Base-by-base conservation (phyloP, 2,797 vertebrate species). In the Carcharodon carcharias region DNA sequence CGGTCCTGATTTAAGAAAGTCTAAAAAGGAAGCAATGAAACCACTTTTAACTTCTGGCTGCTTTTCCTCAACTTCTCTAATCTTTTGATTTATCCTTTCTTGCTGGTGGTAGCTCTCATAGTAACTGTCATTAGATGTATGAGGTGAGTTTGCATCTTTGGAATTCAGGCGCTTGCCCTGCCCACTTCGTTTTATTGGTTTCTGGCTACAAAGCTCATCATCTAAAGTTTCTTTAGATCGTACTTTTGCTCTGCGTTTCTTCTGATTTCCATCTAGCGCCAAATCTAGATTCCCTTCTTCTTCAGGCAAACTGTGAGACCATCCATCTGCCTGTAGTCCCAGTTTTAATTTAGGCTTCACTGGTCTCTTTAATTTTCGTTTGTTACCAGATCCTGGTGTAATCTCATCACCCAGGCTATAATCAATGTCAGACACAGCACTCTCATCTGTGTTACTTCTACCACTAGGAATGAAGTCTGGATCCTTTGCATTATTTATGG, bases 21-120 rank as follows among this genome's bases (percentile, higher is more conserved):
- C 99, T 96, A 99, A 98, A 97, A 99, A 99, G 96, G 99, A 99
- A 91, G 98, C 99, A 11, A 99, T 99, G 97, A 99, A 99, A 96
- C 99, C 99, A 54, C 98, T 99, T 98, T 99, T 99, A 96, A 99
- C 99, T 97, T 99, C 99, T 92, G 99, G 99, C 96, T 99, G 99
- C 96, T 99, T 99, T 97, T 99, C 99, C 97, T 99, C 99, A 58
- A 99, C 99, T 97, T 99, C 99, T 96, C 98, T 98, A 96, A 99
- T 99, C 98, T 99, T 99, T 97, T 99, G 99, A 96, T 99, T 98
- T 97, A 99, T 99, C 97, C 98, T 98, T 97, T 99, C 99, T 97
- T 99, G 99, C 97, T 99, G 99, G 85, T 98, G 98, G 97, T 99
- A 99, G 96, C 98, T 97, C 95, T 99, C 99, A 0, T 98, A 98